phyloP scores from a whole-genome alignment of 2,888 invertebrate genomes.

The Brachypterus glaber region DNA sequence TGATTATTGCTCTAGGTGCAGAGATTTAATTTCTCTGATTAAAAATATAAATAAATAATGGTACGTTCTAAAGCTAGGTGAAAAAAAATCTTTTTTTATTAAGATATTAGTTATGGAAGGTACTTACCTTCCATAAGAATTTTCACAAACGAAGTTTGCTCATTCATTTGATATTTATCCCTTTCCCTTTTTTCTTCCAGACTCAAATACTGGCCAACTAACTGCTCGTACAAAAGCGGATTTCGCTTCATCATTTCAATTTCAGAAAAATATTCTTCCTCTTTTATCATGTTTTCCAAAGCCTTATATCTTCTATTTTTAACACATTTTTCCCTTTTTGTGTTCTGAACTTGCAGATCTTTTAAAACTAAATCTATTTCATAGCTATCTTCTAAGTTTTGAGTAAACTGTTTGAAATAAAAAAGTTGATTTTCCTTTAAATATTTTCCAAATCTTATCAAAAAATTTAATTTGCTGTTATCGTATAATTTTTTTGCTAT shows the following conservation, averaged over 20 bases:
- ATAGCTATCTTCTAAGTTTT: slow-evolving; percentile 38
- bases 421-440: slow-evolving; percentile 58
- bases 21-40: too few species aligned
- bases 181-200: slow-evolving; percentile 61
- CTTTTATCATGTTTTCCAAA: slow-evolving; percentile 58
- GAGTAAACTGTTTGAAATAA: slow-evolving; percentile 50
- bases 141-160: slow-evolving; percentile 56
- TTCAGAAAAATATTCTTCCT: slow-evolving; percentile 77
- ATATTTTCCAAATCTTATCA: slow-evolving; percentile 67
- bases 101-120: too few species aligned
- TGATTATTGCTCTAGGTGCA: too few species aligned
- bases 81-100: too few species aligned
- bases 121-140: slow-evolving; percentile 58
- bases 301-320: slow-evolving; percentile 79
- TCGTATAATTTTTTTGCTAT: slow-evolving; percentile 57
- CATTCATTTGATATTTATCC: slow-evolving; percentile 47
- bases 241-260: slow-evolving; percentile 88
- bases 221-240: slow-evolving; percentile 80
- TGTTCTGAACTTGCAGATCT: slow-evolving; percentile 45
- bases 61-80: too few species aligned
- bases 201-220: slow-evolving; percentile 78
- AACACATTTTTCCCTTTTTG: slow-evolving; percentile 37
- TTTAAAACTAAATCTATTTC: slow-evolving; percentile 56
- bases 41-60: too few species aligned
- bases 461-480: slow-evolving; percentile 59